A percentile compares a stretch with the other conserved stretches of the same genome.
Evolutionary conservation across 2,113 vertebrate genomes (phyloP).

Genomic region (Anser cygnoides): DNA sequence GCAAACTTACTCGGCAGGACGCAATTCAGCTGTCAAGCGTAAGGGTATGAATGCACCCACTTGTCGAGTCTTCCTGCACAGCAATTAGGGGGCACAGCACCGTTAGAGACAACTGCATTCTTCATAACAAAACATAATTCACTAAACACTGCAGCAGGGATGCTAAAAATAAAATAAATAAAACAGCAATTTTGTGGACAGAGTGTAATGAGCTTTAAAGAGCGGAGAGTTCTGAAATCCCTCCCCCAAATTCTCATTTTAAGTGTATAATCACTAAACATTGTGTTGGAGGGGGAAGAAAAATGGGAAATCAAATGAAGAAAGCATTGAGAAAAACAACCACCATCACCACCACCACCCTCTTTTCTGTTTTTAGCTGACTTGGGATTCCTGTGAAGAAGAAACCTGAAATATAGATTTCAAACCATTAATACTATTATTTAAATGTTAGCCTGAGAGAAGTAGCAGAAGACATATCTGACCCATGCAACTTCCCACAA

Average conservation of each 20-base stretch:
- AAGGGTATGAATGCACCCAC: background rate
- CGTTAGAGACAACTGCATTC: background rate
- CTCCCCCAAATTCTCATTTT: background rate
- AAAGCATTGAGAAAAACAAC: background rate
- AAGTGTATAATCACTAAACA: background rate
- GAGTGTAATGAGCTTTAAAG: background rate
- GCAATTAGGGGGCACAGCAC: background rate
- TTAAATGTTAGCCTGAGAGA: conserved; percentile 31
- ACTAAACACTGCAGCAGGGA: background rate
- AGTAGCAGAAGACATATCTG: background rate
- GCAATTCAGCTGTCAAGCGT: accelerated
- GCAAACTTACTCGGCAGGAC: background rate
- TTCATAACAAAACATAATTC: background rate
- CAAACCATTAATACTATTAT: conserved; percentile 32
- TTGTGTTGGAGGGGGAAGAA: background rate
- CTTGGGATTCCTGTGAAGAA: background rate
- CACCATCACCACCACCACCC: background rate
- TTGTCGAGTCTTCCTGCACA: background rate
- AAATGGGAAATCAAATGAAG: background rate
- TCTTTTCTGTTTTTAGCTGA: background rate
- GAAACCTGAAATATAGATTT: conserved; percentile 11
- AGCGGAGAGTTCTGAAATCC: background rate
- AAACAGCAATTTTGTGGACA: background rate
- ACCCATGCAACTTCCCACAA: conserved; percentile 26
- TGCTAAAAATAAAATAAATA: background rate